Evolutionary conservation across 2,888 invertebrate genomes (phyloP), one percentile per base, ranked within the genome.

Genomic region (Lymantria dispar): DNA sequence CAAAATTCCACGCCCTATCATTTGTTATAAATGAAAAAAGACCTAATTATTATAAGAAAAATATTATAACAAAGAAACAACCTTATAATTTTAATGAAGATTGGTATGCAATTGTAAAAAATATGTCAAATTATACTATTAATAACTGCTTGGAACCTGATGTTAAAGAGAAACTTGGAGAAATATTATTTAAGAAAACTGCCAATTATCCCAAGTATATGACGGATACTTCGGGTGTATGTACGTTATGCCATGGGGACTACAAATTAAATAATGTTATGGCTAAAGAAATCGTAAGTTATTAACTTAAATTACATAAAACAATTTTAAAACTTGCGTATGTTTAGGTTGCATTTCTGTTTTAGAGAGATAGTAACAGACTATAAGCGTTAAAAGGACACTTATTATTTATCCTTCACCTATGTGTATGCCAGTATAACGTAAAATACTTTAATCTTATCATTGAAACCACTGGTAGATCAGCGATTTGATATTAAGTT

Each of bases 1-100:
- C 80, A 0, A 82, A 73, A 50, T 76, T 83, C 12, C 84, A 84
- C 47, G 75, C 68, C 0, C 52, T 84, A 0, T 77, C 82, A 1
- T 72, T 76, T 47, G 72, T 71, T 0, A 42, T 83, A 38, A 60
- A 80, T 70, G 50, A 61, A 0, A 71, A 64, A 53, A 61, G 51
- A 12, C 72, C 74, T 0, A 62, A 73, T 10, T 83, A 72, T 62
- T 85, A 72, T 48, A 60, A 74, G 0, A 57, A 59, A 0, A 45
- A 61, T 0, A 39, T 65, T 37, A 14, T 13, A 3, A 39, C 29
- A 0, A 50, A 61, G 43, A 48, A 54, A 14, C 68, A 67, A 7
- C 66, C 69, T 0, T 67, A 55, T 37, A 49, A 36, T 44, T 68
- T 68, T 45, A 43, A 51, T 37, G 54, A 60, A 29, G 58, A 60